Evolutionary conservation across 2,888 invertebrate species (phyloP).

Genomic region (Opisthograptis luteolata): DNA sequence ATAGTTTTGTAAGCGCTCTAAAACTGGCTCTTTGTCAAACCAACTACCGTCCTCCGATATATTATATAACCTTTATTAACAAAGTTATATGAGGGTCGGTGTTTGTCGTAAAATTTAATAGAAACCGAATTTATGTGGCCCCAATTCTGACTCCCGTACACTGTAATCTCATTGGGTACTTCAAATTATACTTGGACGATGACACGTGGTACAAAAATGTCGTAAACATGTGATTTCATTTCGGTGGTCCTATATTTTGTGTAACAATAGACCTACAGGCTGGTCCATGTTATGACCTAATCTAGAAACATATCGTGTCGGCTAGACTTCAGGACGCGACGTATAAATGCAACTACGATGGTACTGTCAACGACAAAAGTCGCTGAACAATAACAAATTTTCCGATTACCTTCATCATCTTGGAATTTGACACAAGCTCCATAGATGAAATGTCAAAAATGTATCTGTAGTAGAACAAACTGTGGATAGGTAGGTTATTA

Average conservation of each 20-base stretch:
- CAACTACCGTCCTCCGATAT: constrained; percentile 63
- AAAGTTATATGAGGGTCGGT: constrained; percentile 76
- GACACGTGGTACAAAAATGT: constrained; percentile 47
- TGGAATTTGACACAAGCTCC: too few species aligned
- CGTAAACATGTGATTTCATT: constrained; percentile 44
- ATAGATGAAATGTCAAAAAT: too few species aligned
- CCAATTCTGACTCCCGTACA: constrained; percentile 51
- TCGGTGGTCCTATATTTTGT: constrained; percentile 20
- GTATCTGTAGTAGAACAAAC: too few species aligned
- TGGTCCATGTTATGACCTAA: not conserved
- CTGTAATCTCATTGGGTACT: constrained; percentile 56
- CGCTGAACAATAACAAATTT: too few species aligned
- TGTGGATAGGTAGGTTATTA: too few species aligned
- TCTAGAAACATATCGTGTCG: not conserved
- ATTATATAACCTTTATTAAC: constrained; percentile 78
- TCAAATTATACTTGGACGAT: constrained; percentile 43
- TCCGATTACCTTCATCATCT: too few species aligned
- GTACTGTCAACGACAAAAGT: too few species aligned
- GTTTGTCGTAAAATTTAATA: constrained; percentile 81
- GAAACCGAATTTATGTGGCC: constrained; percentile 74
- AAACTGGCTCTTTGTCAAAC: constrained; percentile 44
- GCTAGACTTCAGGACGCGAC: too few species aligned
- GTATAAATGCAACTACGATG: too few species aligned
- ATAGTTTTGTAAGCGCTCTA: constrained; percentile 35
- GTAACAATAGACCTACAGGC: constrained; percentile 15